A percentile compares a stretch with the other conserved stretches of the same genome.
phyloP scores from a whole-genome alignment of 2,113 vertebrate species.

The Antennarius striatus region DNA sequence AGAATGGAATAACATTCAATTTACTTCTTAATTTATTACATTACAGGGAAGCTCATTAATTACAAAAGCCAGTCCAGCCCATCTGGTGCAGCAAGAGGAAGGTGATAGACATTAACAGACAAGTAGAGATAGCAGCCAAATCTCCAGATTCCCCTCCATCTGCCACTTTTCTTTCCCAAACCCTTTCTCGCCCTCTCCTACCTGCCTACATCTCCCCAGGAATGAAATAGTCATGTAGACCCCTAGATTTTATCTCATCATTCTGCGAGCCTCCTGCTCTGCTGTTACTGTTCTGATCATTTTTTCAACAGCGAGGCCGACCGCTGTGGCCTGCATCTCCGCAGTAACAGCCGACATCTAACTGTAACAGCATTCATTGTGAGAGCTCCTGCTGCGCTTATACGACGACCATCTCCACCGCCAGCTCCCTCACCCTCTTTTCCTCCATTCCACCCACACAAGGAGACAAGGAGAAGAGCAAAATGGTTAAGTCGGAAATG shows the following conservation, averaged over 20 bases:
- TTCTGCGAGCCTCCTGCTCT: conserved; percentile 21
- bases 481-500: conserved; percentile 9
- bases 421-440: neutral
- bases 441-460: conserved; percentile 17
- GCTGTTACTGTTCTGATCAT: neutral
- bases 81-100: neutral
- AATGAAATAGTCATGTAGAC: conserved; percentile 68
- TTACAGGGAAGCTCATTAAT: too few species aligned
- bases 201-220: conserved; percentile 31
- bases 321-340: neutral
- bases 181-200: conserved; percentile 22
- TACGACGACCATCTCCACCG: neutral
- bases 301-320: too few species aligned
- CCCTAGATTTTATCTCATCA: conserved; percentile 58
- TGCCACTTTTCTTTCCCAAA: conserved; percentile 7
- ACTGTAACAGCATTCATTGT: conserved; percentile 4
- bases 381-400: conserved; percentile 1
- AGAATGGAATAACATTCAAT: neutral
- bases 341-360: neutral
- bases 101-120: neutral
- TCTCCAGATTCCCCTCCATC: conserved; percentile 12
- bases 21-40: conserved; percentile 16
- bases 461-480: neutral
- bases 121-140: conserved; percentile 6
- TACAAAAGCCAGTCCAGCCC: too few species aligned